A percentile compares a stretch with the other conserved stretches of the same genome.
phyloP scores from a whole-genome alignment of 2,888 invertebrate species.

The Sarcophaga variegata region DNA sequence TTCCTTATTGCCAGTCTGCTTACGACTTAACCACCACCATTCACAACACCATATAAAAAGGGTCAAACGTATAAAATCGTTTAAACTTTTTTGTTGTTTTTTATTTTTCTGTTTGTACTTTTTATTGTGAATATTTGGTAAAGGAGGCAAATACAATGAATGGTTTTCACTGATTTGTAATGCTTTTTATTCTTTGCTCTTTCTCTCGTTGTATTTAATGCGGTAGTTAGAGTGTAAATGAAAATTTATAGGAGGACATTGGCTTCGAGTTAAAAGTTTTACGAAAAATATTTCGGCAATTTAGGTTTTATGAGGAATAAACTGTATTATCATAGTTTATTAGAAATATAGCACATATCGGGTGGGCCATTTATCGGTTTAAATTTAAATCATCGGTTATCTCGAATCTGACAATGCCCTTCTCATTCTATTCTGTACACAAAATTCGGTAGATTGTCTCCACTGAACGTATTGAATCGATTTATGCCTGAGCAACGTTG shows the following conservation, averaged over 20 bases:
- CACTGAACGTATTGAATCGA: too few species aligned
- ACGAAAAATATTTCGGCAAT: neutral
- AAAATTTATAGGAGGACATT: constrained; percentile 33
- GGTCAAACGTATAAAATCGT: constrained; percentile 69
- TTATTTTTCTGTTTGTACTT: too few species aligned
- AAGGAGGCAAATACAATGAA: constrained; percentile 61
- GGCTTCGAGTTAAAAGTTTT: neutral
- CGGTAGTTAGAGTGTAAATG: constrained; percentile 7
- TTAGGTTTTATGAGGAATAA: neutral
- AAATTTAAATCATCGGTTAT: too few species aligned
- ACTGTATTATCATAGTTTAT: too few species aligned
- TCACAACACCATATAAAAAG: constrained; percentile 44
- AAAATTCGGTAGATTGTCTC: too few species aligned
- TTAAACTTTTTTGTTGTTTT: neutral
- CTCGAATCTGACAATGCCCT: accelerated
- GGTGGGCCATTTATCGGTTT: too few species aligned
- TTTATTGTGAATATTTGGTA: constrained; percentile 36
- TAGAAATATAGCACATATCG: too few species aligned
- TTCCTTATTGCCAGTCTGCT: constrained; percentile 24
- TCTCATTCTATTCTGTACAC: too few species aligned
- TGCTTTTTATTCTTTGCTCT: neutral
- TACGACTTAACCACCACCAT: constrained; percentile 20
- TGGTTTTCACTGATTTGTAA: constrained; percentile 37
- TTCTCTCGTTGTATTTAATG: neutral
- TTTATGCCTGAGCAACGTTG: too few species aligned